A percentile compares a stretch with the other conserved stretches of the same genome.
Evolutionary conservation across 2,888 invertebrate species (phyloP).

Genomic region (Crocallis elinguaria): DNA sequence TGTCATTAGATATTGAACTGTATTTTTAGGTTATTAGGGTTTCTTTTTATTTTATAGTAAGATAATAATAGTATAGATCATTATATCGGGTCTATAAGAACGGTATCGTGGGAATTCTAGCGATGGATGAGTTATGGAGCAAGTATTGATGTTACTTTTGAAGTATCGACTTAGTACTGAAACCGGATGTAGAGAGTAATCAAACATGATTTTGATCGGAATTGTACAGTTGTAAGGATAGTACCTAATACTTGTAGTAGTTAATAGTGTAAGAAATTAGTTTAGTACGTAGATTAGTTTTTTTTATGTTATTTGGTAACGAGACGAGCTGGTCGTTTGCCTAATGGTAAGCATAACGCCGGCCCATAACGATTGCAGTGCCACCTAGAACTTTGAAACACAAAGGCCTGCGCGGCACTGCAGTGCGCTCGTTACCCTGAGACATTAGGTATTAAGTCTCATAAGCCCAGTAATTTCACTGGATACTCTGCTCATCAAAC

Average conservation of each 20-base stretch:
- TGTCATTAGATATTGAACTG: constrained; percentile 56
- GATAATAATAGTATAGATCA: constrained; percentile 76
- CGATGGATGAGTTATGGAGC: constrained; percentile 71
- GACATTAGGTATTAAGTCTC: too few relatives aligned
- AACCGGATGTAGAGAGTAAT: constrained; percentile 38
- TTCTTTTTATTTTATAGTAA: constrained; percentile 48
- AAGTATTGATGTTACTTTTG: constrained; percentile 42
- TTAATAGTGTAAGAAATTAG: too few relatives aligned
- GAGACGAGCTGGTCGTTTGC: too few relatives aligned
- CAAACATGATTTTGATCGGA: constrained; percentile 6
- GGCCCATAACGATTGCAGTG: too few relatives aligned
- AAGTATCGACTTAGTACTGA: constrained; percentile 20
- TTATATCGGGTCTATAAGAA: constrained; percentile 78
- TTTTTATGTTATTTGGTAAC: too few relatives aligned
- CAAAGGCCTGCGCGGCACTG: too few relatives aligned
- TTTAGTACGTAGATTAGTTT: too few relatives aligned
- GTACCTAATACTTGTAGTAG: not conserved
- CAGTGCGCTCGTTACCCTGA: too few relatives aligned
- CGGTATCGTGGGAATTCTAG: constrained; percentile 80
- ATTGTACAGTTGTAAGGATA: constrained; percentile 21
- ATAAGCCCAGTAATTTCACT: too few relatives aligned
- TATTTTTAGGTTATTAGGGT: constrained; percentile 57
- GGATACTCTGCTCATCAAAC: too few relatives aligned
- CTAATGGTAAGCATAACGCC: too few relatives aligned
- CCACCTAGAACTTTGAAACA: too few relatives aligned